Percentiles rank a stretch among this genome's conserved stretches.
These are phyloP conservation scores for Aurelia aurita DNA, from an alignment of 30 jellyfish, hydroid and myxozoan genomes.

Conservation along the genomic window DNA sequence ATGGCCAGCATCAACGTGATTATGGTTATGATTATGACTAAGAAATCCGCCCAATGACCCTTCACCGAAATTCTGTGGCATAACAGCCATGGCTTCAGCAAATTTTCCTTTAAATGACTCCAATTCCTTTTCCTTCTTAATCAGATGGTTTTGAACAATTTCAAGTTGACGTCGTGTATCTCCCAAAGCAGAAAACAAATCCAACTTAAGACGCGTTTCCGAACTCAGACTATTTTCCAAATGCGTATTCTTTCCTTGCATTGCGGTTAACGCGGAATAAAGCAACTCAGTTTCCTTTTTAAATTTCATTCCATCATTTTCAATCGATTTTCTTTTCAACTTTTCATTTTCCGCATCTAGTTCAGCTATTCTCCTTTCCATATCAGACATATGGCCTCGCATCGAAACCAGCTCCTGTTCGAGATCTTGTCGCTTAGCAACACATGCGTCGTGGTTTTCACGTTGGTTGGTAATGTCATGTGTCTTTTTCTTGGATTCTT, in stretches of 20 bases:
- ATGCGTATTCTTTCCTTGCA: conserved; percentile 98
- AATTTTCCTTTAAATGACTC: conserved; percentile 83
- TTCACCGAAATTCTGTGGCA: conserved; percentile 95
- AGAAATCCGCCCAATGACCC: conserved; percentile 80
- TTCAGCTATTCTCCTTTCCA: conserved; percentile 56
- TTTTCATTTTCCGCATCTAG: conserved; percentile 80
- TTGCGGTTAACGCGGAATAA: conserved; percentile 91
- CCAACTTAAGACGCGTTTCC: conserved; percentile 95
- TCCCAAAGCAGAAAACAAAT: conserved; percentile 98
- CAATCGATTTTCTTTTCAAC: conserved; percentile 79
- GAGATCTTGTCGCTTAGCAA: conserved; percentile 91
- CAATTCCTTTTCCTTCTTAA: conserved; percentile 86
- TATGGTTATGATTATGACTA: conserved; percentile 31
- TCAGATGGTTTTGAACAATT: conserved; percentile 84
- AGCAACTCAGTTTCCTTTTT: conserved; percentile 92
- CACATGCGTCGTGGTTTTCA: conserved; percentile 94
- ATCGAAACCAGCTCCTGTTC: conserved; percentile 78
- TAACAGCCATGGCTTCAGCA: conserved; percentile 99
- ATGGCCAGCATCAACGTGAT: conserved; percentile 49
- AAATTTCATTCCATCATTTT: conserved; percentile 84
- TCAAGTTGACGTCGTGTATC: conserved; percentile 99
- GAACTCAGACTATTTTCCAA: conserved; percentile 98
- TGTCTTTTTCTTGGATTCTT: conserved; percentile 80
- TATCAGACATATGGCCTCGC: conserved; percentile 73
- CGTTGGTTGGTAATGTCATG: conserved; percentile 74